These are phyloP conservation scores for Branchipolynoe longqiensis DNA, from an alignment of 2,888 invertebrate genomes.

Conservation along the genomic window DNA sequence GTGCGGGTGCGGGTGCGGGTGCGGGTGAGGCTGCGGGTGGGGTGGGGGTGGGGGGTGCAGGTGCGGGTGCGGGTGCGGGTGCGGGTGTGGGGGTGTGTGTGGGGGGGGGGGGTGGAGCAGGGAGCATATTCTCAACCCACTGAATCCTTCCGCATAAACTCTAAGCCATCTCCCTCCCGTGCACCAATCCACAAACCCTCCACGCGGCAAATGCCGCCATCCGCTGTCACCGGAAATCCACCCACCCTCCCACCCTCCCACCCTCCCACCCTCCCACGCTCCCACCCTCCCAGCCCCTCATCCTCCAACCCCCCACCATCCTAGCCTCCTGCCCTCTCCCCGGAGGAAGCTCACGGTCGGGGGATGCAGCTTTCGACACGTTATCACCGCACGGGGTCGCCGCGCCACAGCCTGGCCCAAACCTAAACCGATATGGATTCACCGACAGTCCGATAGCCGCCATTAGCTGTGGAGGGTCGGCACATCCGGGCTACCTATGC, in stretches of 20 bases:
- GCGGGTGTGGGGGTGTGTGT: neutral
- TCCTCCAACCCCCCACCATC: neutral
- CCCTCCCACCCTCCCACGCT: neutral
- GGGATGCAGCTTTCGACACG: constrained; percentile 23
- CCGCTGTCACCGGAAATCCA: neutral
- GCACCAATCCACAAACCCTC: neutral
- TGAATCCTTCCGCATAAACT: no score
- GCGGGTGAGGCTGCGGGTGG: neutral
- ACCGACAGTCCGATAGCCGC: neutral
- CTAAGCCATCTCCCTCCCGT: no score
- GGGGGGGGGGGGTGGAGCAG: neutral
- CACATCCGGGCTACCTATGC: neutral
- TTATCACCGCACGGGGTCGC: constrained; percentile 20
- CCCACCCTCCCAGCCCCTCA: neutral
- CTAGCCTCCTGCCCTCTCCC: neutral
- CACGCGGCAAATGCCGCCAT: neutral
- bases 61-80: neutral
- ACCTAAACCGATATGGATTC: constrained; percentile 22
- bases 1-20: neutral
- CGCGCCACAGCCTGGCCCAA: neutral
- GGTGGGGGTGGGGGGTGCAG: neutral
- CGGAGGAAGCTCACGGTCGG: neutral
- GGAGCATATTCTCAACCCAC: neutral
- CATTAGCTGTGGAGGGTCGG: constrained; percentile 8
- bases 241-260: neutral